phyloP scores from a whole-genome alignment of 2,888 invertebrate species.

The Hypomecis punctinalis region DNA sequence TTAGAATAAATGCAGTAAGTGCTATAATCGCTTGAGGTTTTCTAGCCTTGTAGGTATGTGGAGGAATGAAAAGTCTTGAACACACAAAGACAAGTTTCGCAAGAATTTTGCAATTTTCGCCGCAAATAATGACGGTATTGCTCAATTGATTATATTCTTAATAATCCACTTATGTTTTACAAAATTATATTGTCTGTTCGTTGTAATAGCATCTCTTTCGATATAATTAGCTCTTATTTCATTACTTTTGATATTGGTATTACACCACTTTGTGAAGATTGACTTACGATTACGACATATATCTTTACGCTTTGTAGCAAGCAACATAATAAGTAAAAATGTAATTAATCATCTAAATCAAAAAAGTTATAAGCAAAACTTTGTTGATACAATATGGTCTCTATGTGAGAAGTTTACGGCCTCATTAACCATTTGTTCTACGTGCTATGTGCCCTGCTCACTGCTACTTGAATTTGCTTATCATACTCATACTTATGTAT shows the following conservation, averaged over 20 bases:
- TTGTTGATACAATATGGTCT: no score
- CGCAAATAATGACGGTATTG: constrained; percentile 58
- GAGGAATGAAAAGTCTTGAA: constrained; percentile 58
- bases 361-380: background rate
- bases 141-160: constrained; percentile 48
- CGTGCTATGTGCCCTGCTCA: no score
- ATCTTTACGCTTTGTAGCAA: no score
- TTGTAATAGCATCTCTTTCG: constrained; percentile 13
- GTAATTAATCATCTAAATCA: background rate
- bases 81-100: constrained; percentile 58
- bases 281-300: background rate
- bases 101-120: constrained; percentile 64
- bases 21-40: constrained; percentile 36
- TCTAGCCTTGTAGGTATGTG: constrained; percentile 59
- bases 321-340: background rate
- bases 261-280: background rate
- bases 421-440: no score
- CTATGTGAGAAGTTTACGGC: no score
- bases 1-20: constrained; percentile 37
- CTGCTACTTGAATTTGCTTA: no score
- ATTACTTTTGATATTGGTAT: background rate
- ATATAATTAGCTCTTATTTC: constrained; percentile 8
- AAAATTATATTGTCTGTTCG: constrained; percentile 18
- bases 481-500: no score
- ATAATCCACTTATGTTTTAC: constrained; percentile 37